These are phyloP conservation scores for Aspidiotus destructor DNA, from an alignment of 2,888 invertebrate genomes.

Conservation along the genomic window DNA sequence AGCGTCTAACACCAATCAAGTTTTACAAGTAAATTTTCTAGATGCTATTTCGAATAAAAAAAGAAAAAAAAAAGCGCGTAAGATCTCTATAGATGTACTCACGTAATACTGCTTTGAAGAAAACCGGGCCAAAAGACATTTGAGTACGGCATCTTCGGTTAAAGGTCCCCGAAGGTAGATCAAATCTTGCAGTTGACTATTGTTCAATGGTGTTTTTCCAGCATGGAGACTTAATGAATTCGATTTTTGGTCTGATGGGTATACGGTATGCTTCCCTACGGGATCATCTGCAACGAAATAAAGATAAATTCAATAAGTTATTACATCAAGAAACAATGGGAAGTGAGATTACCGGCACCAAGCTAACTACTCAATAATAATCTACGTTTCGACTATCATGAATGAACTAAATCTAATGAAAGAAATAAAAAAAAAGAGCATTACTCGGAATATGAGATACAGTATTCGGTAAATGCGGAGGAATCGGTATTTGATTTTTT, in stretches of 20 bases:
- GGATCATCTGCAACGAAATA: constrained; percentile 13
- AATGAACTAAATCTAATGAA: not conserved
- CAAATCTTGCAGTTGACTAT: constrained; percentile 65
- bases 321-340: not conserved
- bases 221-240: constrained; percentile 3
- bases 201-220: constrained; percentile 1
- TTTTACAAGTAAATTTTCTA: not conserved
- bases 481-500: constrained; percentile 31
- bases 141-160: constrained; percentile 87
- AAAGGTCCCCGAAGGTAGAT: constrained; percentile 86
- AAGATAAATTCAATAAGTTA: not conserved
- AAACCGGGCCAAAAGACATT: constrained; percentile 82
- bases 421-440: not conserved
- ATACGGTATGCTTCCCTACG: constrained; percentile 2
- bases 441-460: constrained; percentile 25
- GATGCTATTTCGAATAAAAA: not conserved
- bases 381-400: not conserved
- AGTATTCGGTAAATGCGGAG: constrained; percentile 25
- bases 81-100: no score
- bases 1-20: no score
- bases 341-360: not conserved
- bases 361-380: not conserved
- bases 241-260: constrained; percentile 13
- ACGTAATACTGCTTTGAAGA: constrained; percentile 78
- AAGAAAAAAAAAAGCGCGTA: not conserved